phyloP scores from a whole-genome alignment of 2,113 vertebrate genomes.

The Vireo altiloquus region DNA sequence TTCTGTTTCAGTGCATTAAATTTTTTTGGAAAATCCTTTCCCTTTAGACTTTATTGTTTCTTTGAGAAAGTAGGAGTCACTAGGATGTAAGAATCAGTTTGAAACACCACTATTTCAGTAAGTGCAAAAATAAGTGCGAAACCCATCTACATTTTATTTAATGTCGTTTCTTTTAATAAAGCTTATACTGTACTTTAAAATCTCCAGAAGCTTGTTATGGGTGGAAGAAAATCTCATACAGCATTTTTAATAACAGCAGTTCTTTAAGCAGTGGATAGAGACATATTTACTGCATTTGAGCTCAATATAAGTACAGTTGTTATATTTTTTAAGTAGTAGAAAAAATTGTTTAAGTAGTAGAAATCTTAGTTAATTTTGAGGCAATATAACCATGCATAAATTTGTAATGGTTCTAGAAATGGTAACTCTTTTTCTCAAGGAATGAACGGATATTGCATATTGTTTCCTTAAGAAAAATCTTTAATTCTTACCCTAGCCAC shows the following conservation, averaged over 20 bases:
- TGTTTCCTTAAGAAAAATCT: background rate
- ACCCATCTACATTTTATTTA: background rate
- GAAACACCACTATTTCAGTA: background rate
- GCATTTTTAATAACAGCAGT: background rate
- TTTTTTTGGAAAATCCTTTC: background rate
- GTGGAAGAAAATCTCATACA: background rate
- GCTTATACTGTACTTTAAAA: background rate
- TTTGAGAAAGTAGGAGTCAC: background rate
- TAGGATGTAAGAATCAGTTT: background rate
- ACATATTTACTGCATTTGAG: background rate
- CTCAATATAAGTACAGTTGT: background rate
- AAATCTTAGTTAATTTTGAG: background rate
- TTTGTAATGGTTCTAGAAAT: background rate
- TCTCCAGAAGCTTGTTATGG: background rate
- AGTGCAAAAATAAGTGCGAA: background rate
- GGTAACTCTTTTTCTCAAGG: background rate
- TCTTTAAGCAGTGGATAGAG: background rate
- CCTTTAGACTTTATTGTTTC: background rate
- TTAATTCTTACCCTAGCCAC: background rate
- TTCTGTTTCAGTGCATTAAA: background rate
- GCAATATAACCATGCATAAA: background rate
- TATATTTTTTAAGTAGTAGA: background rate
- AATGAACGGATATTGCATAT: background rate
- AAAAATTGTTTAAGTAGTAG: background rate
- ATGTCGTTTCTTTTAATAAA: background rate